Base-by-base conservation (phyloP, 2,797 vertebrate genomes). In the Champsocephalus esox region DNA sequence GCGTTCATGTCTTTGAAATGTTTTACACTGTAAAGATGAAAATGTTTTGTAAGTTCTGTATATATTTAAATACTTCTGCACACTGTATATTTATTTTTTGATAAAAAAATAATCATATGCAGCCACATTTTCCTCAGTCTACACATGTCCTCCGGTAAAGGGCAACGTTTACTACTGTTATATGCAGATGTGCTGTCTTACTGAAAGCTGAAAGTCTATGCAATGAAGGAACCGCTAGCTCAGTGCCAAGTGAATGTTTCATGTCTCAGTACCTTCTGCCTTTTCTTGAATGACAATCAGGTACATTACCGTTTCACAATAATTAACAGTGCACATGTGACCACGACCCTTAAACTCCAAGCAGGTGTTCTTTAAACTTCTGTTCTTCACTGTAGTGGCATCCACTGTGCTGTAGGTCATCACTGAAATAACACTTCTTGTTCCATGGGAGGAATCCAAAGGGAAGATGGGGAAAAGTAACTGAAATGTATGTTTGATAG, bases 21-120 rank as follows among this genome's bases (percentile, higher is more conserved):
- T 87, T 76, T 65, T 79, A 82, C 74, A 85, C 88, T 92, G 83
- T 91, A 92, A 80, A 92, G 84, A 93, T 83, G 89, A 92, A 92
- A 84, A 87, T 88, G 43, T 85, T 75, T 83, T 81, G 89, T 93
- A 94, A 67, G 89, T 95, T 91, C 95, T 97, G 95, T 97, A 96
- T 79, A 96, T 96, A 94, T 92, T 92, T 93, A 87, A 94, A 94
- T 91, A 76, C 72, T 81, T 86, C 67, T 73, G 70, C 76, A 82
- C 79, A 88, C 80, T 92, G 90, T 92, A 87, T 94, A 95, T 95
- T 94, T 95, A 93, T 94, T 93, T 92, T 93, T 91, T 80, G 65
- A 86, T 69, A 70, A 64, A 64, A 84, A 83, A 79, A 70, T 52
- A 76, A 78, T 61, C 21, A 75, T 46, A 84, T 87, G 77, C 77